phyloP scores from a whole-genome alignment of 2,797 vertebrate species.

The Brachymystax lenok region DNA sequence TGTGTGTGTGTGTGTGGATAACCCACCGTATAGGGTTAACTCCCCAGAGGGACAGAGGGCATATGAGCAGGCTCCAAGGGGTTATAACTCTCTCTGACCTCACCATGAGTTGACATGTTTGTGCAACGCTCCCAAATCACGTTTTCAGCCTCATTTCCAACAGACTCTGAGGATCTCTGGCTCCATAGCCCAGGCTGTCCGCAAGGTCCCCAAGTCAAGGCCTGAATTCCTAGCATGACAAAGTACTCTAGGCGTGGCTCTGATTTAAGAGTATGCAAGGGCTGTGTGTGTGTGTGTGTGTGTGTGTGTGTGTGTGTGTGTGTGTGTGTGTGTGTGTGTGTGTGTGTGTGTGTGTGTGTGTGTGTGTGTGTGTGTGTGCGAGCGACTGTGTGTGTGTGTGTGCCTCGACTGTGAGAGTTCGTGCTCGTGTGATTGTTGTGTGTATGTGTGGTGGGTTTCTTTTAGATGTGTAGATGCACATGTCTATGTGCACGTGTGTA shows the following conservation, averaged over 20 bases:
- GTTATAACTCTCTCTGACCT: not conserved
- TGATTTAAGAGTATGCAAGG: not conserved
- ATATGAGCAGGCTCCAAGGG: not conserved
- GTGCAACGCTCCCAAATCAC: not conserved
- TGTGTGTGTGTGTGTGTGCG: not conserved
- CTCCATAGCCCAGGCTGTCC: not conserved
- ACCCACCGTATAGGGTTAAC: not conserved
- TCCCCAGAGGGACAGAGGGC: not conserved
- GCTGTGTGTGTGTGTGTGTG: not conserved
- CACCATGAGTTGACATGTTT: not conserved
- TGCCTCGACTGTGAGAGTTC: not conserved
- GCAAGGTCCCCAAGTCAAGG: not conserved
- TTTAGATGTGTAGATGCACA: not conserved
- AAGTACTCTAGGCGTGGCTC: not conserved
- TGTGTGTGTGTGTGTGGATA: not conserved
- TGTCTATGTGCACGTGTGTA: not conserved
- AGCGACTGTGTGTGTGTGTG: not conserved
- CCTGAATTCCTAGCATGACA: not conserved
- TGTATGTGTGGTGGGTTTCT: not conserved
- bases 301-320: not conserved
- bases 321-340: not conserved
- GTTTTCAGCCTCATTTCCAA: not conserved
- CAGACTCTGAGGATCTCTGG: not conserved
- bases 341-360: not conserved
- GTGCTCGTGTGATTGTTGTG: not conserved